phyloP scores from a whole-genome alignment of 30 jellyfish, hydroid and myxozoan species.

The Sanderia malayensis region DNA sequence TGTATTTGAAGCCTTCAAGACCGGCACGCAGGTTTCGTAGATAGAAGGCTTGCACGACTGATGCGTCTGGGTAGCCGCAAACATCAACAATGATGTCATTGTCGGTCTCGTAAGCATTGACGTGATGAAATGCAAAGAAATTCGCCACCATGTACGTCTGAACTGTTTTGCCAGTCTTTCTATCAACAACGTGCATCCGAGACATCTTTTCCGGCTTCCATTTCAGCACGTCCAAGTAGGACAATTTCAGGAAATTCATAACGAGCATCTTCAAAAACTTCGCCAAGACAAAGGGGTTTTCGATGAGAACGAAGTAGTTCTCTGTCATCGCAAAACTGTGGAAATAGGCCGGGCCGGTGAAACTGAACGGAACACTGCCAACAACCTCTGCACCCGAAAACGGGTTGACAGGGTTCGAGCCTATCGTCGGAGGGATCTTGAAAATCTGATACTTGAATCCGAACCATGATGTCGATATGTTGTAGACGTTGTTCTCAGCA shows the following conservation, averaged over 20 bases:
- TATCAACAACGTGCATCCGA: constrained; percentile 56
- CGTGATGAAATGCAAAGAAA: constrained; percentile 69
- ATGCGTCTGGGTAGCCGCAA: constrained; percentile 70
- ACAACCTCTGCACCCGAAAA: constrained; percentile 51
- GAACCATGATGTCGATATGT: constrained; percentile 18
- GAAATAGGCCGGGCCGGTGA: constrained; percentile 48
- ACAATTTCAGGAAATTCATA: constrained; percentile 53
- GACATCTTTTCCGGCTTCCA: constrained; percentile 67
- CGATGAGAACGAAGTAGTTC: constrained; percentile 57
- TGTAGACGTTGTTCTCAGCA: constrained; percentile 39
- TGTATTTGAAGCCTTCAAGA: constrained; percentile 29
- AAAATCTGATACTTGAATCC: constrained; percentile 29
- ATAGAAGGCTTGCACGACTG: constrained; percentile 55
- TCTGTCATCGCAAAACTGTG: constrained; percentile 74
- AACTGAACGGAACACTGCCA: constrained; percentile 47
- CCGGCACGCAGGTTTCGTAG: constrained; percentile 57
- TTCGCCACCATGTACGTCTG: constrained; percentile 19
- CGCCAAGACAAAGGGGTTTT: constrained; percentile 50
- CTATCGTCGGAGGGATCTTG: constrained; percentile 37
- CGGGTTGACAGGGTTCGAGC: constrained; percentile 11
- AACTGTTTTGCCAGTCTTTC: constrained; percentile 43
- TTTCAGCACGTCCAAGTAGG: constrained; percentile 61
- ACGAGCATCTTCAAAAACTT: constrained; percentile 15
- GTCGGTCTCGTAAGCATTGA: constrained; percentile 65
- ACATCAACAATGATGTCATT: constrained; percentile 50